Evolutionary conservation across 2,797 vertebrate species (phyloP).

Genomic region (Lophius americanus): DNA sequence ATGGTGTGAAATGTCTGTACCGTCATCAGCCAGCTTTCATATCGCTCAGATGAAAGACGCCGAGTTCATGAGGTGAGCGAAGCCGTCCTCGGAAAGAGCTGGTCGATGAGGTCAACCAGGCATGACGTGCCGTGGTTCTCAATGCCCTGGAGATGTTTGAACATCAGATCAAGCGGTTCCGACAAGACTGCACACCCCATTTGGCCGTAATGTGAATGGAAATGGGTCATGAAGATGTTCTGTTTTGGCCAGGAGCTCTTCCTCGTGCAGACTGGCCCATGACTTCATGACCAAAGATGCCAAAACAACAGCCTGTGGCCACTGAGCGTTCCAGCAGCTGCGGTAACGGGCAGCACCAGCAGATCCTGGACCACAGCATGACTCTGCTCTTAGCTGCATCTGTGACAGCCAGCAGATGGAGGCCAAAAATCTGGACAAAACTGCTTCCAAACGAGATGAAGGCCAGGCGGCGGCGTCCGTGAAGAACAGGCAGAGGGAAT

Average conservation of each 20-base stretch:
- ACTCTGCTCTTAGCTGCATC: conserved; percentile 8
- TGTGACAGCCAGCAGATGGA: conserved; percentile 60
- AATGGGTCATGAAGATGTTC: conserved; percentile 59
- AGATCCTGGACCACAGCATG: conserved; percentile 29
- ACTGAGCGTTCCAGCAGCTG: conserved; percentile 28
- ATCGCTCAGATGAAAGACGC: background rate
- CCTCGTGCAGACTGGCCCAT: conserved; percentile 30
- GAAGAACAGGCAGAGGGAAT: conserved; percentile 8
- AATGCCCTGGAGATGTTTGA: conserved; percentile 55
- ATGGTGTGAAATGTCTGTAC: no score
- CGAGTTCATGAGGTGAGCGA: background rate
- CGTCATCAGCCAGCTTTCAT: no score
- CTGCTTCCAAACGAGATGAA: conserved; percentile 33
- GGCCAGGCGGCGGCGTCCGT: conserved; percentile 10
- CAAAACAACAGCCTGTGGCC: conserved; percentile 48
- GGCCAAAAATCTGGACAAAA: conserved; percentile 26
- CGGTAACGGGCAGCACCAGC: conserved; percentile 33
- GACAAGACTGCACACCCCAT: conserved; percentile 24
- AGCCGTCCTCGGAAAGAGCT: conserved; percentile 9
- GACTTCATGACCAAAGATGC: conserved; percentile 50
- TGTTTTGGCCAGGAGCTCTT: conserved; percentile 51
- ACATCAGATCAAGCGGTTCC: conserved; percentile 55
- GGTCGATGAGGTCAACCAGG: conserved; percentile 34
- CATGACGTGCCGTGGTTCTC: conserved; percentile 21
- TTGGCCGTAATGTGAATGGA: conserved; percentile 39